These are phyloP conservation scores for Lysiphlebus fabarum DNA, from an alignment of 1,140 invertebrate species.

Conservation along the genomic window DNA sequence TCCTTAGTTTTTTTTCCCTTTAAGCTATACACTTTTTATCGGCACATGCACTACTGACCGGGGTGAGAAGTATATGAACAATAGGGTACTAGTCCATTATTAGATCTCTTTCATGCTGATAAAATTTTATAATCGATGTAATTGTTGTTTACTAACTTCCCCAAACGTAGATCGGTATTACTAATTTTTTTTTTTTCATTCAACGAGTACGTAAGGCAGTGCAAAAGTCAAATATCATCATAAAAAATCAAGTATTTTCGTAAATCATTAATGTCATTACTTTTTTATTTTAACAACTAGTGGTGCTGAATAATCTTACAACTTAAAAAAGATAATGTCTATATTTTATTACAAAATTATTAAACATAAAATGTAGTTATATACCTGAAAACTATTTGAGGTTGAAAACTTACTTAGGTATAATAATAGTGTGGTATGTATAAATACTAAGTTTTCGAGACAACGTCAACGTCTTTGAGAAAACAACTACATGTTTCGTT, in stretches of 20 bases:
- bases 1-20: neutral
- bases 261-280: no score
- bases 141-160: constrained; percentile 46
- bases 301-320: no score
- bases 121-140: constrained; percentile 54
- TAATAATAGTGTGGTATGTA: constrained; percentile 59
- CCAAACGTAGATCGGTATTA: constrained; percentile 48
- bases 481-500: constrained; percentile 20
- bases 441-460: constrained; percentile 57
- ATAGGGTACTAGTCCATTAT: constrained; percentile 32
- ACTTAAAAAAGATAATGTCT: no score
- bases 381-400: neutral
- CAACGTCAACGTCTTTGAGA: constrained; percentile 35
- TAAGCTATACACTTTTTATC: neutral
- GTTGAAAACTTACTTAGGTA: constrained; percentile 53
- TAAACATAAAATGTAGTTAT: constrained; percentile 44
- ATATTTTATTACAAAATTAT: neutral
- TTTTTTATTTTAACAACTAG: no score
- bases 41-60: constrained; percentile 6
- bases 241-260: no score
- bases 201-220: constrained; percentile 39
- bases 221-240: neutral
- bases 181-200: constrained; percentile 51
- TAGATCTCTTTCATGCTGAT: constrained; percentile 58
- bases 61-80: constrained; percentile 40